Evolutionary conservation across 2,888 invertebrate genomes (phyloP).

Genomic region (Automeris io): DNA sequence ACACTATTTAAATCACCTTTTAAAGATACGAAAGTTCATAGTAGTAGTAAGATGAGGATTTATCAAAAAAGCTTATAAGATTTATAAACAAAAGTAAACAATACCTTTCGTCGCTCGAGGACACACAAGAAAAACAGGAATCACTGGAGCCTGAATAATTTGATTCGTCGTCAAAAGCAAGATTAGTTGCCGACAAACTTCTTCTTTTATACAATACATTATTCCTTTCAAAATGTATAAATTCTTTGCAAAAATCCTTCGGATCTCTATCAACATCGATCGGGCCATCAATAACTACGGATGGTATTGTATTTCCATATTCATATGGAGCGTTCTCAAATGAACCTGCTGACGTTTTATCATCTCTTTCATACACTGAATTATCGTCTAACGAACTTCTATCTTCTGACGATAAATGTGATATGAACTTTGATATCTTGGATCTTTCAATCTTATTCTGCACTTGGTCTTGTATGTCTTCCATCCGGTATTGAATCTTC

Average conservation of each 20-base stretch:
- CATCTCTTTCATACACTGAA: slow-evolving; percentile 19
- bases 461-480: slow-evolving; percentile 62
- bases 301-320: slow-evolving; percentile 36
- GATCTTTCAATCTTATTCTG: slow-evolving; percentile 54
- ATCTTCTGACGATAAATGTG: slow-evolving; percentile 55
- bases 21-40: no score
- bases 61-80: no score
- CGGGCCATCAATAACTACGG: slow-evolving; percentile 49
- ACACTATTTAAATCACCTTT: no score
- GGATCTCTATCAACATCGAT: slow-evolving; percentile 25
- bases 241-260: slow-evolving; percentile 44
- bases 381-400: slow-evolving; percentile 42
- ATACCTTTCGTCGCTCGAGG: slow-evolving; percentile 61
- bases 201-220: slow-evolving; percentile 39
- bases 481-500: slow-evolving; percentile 60
- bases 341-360: slow-evolving; percentile 32
- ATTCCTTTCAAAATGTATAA: slow-evolving; percentile 49
- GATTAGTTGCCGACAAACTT: slow-evolving; percentile 48
- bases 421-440: slow-evolving; percentile 45
- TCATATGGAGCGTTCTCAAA: slow-evolving; percentile 15
- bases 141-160: slow-evolving; percentile 46
- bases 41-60: no score
- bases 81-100: no score
- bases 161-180: slow-evolving; percentile 37
- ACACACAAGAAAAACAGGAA: slow-evolving; percentile 47